These are phyloP conservation scores for Apodemia duryi DNA, from an alignment of 2,888 invertebrate species.

Conservation along the genomic window DNA sequence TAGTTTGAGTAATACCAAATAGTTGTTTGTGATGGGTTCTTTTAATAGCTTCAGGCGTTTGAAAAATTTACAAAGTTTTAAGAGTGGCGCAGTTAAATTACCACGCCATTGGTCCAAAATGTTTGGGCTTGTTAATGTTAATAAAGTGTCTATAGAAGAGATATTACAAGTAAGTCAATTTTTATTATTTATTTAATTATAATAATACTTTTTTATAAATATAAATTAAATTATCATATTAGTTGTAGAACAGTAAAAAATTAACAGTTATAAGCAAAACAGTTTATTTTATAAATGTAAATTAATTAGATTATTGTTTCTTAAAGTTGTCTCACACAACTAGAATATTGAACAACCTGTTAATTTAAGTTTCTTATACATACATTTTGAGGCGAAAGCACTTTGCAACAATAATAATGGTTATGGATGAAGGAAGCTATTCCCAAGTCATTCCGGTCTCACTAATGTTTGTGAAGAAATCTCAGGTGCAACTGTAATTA, in stretches of 20 bases:
- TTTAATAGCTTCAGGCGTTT: conserved; percentile 43
- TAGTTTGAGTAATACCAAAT: background rate
- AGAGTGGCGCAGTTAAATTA: conserved; percentile 53
- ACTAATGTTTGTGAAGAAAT: background rate
- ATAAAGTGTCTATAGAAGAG: conserved; percentile 49
- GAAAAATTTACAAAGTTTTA: conserved; percentile 49
- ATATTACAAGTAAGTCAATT: conserved; percentile 52
- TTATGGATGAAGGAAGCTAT: background rate
- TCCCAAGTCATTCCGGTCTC: background rate
- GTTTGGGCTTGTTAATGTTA: conserved; percentile 47
- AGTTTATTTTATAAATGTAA: too few relatives aligned
- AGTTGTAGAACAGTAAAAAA: too few relatives aligned
- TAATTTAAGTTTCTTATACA: too few relatives aligned
- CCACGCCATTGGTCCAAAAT: conserved; percentile 63
- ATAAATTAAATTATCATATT: too few relatives aligned
- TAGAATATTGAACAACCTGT: too few relatives aligned
- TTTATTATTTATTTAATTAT: background rate
- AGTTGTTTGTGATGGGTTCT: conserved; percentile 40
- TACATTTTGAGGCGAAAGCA: background rate
- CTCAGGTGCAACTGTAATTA: background rate
- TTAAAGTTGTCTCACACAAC: too few relatives aligned
- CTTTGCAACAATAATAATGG: background rate
- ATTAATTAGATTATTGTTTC: too few relatives aligned
- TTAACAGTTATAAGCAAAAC: too few relatives aligned
- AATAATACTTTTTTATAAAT: too few relatives aligned